A percentile compares a stretch with the other conserved stretches of the same genome.
phyloP scores from a whole-genome alignment of 92 coral and sea anemone genomes.

The Bergia sp. region DNA sequence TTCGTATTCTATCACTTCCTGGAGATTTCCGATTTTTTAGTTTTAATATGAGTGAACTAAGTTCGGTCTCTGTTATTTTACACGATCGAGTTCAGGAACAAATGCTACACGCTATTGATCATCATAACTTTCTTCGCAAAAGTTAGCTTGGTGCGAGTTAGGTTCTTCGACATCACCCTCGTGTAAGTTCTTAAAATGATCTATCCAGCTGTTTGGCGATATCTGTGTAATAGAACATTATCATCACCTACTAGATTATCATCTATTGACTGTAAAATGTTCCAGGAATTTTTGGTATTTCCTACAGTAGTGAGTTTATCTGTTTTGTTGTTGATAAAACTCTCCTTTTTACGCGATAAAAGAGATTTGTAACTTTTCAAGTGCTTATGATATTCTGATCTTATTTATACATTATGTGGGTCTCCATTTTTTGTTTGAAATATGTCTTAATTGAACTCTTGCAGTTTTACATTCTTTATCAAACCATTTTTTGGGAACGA shows the following conservation, averaged over 20 bases:
- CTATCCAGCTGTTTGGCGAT: constrained; percentile 33
- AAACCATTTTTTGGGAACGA: neutral
- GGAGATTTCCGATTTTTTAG: constrained; percentile 19
- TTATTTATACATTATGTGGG: neutral
- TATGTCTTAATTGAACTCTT: neutral
- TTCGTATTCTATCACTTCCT: constrained; percentile 1
- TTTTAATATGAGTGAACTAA: neutral
- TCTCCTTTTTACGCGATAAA: neutral
- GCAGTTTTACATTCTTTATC: constrained; percentile 1
- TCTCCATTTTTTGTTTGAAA: constrained; percentile 15
- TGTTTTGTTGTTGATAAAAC: neutral
- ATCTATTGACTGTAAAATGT: constrained; percentile 37
- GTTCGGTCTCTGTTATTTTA: constrained; percentile 42
- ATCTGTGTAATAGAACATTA: constrained; percentile 3
- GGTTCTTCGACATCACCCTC: neutral
- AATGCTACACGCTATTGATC: neutral
- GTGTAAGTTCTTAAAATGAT: constrained; percentile 44
- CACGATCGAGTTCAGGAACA: constrained; percentile 10
- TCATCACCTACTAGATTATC: neutral
- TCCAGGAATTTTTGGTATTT: constrained; percentile 34
- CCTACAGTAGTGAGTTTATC: neutral
- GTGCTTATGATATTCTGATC: neutral
- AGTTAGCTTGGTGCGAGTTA: neutral
- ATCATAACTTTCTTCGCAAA: neutral
- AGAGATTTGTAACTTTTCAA: neutral